phyloP scores from a whole-genome alignment of 1,140 invertebrate species.

The Pseudomyrmex concolor region DNA sequence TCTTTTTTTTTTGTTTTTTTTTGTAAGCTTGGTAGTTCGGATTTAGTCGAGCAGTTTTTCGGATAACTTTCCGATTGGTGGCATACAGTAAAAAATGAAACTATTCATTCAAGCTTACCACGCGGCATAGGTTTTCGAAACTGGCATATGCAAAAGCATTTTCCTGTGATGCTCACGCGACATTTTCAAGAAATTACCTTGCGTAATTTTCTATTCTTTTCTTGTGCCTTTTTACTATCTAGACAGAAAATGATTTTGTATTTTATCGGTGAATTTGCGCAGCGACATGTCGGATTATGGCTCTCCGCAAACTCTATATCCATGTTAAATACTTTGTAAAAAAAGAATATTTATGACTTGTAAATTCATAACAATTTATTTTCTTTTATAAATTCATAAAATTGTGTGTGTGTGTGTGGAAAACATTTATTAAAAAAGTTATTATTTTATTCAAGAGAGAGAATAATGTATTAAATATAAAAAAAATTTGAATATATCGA shows the following conservation, averaged over 20 bases:
- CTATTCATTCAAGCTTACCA: conserved; percentile 3
- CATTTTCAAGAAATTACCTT: conserved; percentile 54
- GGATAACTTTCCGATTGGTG: conserved; percentile 26
- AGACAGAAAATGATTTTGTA: conserved; percentile 46
- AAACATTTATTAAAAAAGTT: too few species aligned
- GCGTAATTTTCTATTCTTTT: conserved; percentile 49
- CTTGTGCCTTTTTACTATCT: conserved; percentile 36
- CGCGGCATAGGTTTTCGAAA: conserved; percentile 33
- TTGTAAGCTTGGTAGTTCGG: conserved; percentile 10
- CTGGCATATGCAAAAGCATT: conserved; percentile 12
- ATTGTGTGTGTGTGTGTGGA: neutral
- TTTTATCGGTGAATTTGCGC: conserved; percentile 19
- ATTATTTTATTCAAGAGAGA: too few species aligned
- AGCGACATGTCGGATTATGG: neutral
- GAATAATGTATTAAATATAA: too few species aligned
- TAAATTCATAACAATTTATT: neutral
- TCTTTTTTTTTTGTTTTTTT: neutral
- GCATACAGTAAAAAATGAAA: conserved; percentile 47
- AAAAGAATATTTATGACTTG: neutral
- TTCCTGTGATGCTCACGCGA: conserved; percentile 12
- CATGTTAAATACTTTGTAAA: conserved; percentile 12
- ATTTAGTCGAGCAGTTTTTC: conserved; percentile 25
- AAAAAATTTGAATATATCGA: too few species aligned
- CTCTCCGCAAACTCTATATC: neutral
- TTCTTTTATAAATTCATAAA: neutral